Conservation (phyloP, 2,797 vertebrate species). For the Philypnodon macrostomus region DNA sequence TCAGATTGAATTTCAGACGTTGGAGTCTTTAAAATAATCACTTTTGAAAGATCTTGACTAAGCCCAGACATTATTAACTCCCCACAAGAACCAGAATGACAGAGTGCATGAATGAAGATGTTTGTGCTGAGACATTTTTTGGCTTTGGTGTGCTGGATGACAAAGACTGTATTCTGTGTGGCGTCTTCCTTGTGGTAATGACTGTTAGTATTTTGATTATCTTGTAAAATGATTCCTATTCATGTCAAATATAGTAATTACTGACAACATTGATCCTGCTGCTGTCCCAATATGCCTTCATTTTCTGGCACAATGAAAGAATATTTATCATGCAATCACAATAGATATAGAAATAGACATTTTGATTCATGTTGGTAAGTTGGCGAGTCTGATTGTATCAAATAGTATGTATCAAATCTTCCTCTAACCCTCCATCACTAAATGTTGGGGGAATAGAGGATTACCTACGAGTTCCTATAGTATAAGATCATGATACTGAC, state of each 20-base stretch:
- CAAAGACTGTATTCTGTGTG: conserved; percentile 22
- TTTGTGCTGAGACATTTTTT: conserved; percentile 49
- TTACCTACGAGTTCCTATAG: too few relatives aligned
- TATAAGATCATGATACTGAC: too few relatives aligned
- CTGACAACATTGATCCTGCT: conserved; percentile 9
- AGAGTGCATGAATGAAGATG: conserved; percentile 37
- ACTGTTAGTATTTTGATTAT: conserved; percentile 30
- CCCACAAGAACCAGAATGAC: conserved; percentile 44
- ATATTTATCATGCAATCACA: conserved; percentile 21
- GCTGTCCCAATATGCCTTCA: conserved; percentile 4
- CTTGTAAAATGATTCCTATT: conserved; percentile 30
- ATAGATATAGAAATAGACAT: too few relatives aligned
- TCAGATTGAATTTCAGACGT: conserved; percentile 41
- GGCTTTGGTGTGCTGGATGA: conserved; percentile 36
- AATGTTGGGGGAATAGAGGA: too few relatives aligned
- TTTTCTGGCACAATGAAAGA: conserved; percentile 20
- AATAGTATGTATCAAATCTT: too few relatives aligned
- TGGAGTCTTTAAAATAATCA: conserved; percentile 56
- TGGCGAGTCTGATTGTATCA: too few relatives aligned
- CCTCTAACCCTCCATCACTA: too few relatives aligned
- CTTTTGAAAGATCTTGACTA: conserved; percentile 50
- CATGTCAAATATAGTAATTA: conserved; percentile 19
- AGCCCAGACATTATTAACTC: conserved; percentile 51
- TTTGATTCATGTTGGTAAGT: too few relatives aligned
- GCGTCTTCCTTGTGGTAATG: conserved; percentile 27